phyloP scores from a whole-genome alignment of 64 coral and sea anemone genomes.

The Actinia tenebrosa region DNA sequence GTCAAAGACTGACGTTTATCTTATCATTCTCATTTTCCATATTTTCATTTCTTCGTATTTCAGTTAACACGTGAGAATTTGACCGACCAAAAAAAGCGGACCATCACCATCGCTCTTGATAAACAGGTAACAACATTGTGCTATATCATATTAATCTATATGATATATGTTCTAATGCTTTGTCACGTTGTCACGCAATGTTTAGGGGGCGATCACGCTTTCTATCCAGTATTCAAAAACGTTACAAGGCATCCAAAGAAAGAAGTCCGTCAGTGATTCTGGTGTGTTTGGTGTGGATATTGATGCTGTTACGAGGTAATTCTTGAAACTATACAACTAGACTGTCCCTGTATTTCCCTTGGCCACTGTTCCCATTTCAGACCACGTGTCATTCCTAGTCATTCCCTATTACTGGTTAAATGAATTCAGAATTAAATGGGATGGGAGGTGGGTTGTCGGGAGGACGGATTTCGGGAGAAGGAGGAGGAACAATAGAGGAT shows the following conservation, averaged over 20 bases:
- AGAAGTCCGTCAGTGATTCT: constrained; percentile 60
- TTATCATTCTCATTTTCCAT: not conserved
- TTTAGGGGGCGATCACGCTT: constrained; percentile 84
- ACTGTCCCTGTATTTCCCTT: not conserved
- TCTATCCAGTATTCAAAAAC: constrained; percentile 86
- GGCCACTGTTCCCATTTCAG: not conserved
- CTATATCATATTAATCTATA: too few species aligned
- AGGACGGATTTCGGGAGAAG: too few species aligned
- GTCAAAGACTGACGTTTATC: too few species aligned
- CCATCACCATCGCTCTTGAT: constrained; percentile 75
- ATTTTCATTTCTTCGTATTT: not conserved
- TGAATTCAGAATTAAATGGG: too few species aligned
- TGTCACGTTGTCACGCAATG: constrained; percentile 20
- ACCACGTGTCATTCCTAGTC: too few species aligned
- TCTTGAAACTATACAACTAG: not conserved
- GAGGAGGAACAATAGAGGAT: too few species aligned
- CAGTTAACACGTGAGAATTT: constrained; percentile 72
- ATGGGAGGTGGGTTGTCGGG: too few species aligned
- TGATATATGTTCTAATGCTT: not conserved
- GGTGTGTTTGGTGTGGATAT: constrained; percentile 98
- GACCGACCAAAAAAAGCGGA: constrained; percentile 61
- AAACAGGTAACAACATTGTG: constrained; percentile 52
- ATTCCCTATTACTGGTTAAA: too few species aligned
- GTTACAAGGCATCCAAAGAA: constrained; percentile 69
- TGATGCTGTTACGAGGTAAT: constrained; percentile 64